Evolutionary conservation across 2,888 invertebrate genomes (phyloP), one percentile per base, ranked within the genome.

Genomic region (Proisotoma minuta): DNA sequence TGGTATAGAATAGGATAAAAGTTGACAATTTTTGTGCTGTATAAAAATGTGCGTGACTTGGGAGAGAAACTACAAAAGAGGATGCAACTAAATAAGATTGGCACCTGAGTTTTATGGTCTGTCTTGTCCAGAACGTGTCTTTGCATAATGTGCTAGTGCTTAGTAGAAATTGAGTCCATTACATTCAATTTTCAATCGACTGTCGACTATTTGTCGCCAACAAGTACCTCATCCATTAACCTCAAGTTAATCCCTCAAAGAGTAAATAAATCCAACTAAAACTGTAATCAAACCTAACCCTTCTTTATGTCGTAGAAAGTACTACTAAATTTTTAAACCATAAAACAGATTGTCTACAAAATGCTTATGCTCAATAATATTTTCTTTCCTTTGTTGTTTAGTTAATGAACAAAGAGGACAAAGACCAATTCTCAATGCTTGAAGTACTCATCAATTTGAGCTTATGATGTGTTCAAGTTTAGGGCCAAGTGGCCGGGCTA

Each of bases 71-170:
- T 12, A 4, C 18, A 18, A 5, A 34, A 54, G 53, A 4, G 24
- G 27, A n/a, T 50, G 26, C 27, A 51, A 43, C 43, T 43, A 51
- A n/a, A 43, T 26, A 20, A 56, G 47, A 39, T 54, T 58, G 62
- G 60, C 68, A 70, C 70, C 68, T 68, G 66, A 64, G 62, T 68
- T 69, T 70, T 68, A 68, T 66, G 53, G 59, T 57, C 59, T 60
- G 62, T 54, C 61, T 62, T 59, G 68, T 59, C 59, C 50, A 56
- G 65, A 68, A 68, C 70, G 70, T 70, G 70, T 66, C 70, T 57
- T 27, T 57, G 61, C 70, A 65, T 61, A 59, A 63, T 57, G 61
- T 63, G 58, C 59, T 54, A 59, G 53, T 51, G 57, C 57, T 69
- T 67, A 67, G 40, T 24, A 29, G 63, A 53, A n/a, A 43, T 67